Evolutionary conservation across 2,888 invertebrate genomes (phyloP).

Genomic region (Cheilosia urbana): DNA sequence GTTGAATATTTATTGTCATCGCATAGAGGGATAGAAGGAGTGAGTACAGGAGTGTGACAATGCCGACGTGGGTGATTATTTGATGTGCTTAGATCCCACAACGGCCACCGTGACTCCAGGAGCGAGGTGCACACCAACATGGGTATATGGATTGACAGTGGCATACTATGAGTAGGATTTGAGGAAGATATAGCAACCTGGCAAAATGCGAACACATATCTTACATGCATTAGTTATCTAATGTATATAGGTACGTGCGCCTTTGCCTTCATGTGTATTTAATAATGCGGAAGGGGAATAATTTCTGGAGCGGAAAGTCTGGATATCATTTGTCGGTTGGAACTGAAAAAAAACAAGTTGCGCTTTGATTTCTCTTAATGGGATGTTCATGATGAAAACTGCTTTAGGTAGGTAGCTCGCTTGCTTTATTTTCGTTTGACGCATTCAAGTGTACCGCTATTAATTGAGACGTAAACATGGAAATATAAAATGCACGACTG

Average conservation of each 20-base stretch:
- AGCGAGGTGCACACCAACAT: conserved; percentile 6
- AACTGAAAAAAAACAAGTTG: background rate
- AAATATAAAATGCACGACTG: no score
- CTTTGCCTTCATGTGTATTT: background rate
- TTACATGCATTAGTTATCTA: background rate
- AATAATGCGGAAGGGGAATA: background rate
- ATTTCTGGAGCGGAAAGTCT: conserved; percentile 49
- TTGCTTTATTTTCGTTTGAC: no score
- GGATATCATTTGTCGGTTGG: conserved; percentile 9
- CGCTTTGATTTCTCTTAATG: conserved; percentile 21
- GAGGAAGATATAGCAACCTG: background rate
- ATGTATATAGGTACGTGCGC: background rate
- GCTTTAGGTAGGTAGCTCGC: no score
- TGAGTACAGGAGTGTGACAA: conserved; percentile 21
- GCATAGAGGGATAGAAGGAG: background rate
- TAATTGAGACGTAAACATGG: no score
- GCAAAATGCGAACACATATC: background rate
- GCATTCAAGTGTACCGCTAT: no score
- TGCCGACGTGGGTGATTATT: background rate
- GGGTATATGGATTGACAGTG: conserved; percentile 14
- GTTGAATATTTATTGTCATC: conserved; percentile 61
- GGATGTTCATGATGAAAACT: background rate
- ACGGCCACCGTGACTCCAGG: background rate
- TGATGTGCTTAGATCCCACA: conserved; percentile 4
- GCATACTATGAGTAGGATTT: conserved; percentile 1